Conservation (phyloP, 2,113 vertebrate species). For the Plectropomus leopardus region DNA sequence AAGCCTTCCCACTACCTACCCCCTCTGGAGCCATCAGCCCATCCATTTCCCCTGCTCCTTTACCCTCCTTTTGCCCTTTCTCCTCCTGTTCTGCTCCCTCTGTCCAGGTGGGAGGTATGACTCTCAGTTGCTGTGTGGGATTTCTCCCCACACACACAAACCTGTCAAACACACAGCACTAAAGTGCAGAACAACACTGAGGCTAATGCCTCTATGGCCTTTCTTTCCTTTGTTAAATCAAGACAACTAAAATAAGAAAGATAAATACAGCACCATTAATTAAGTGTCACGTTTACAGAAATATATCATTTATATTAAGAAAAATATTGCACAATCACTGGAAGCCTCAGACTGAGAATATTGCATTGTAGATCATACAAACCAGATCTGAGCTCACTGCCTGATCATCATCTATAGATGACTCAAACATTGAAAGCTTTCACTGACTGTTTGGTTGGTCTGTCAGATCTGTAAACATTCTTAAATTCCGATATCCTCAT, state of each 20-base stretch:
- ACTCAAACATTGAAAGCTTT: not conserved
- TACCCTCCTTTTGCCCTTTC: not conserved
- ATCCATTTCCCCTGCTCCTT: constrained; percentile 38
- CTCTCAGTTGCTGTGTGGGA: constrained; percentile 2
- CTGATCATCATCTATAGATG: not conserved
- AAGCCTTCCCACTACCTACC: constrained; percentile 19
- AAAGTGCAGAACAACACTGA: constrained; percentile 1
- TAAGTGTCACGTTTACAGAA: not conserved
- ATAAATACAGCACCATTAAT: not conserved
- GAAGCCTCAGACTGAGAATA: not conserved
- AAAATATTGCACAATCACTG: not conserved
- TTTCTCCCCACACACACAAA: constrained; percentile 2
- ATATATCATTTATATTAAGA: not conserved
- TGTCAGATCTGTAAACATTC: too few species aligned
- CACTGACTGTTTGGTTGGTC: not conserved
- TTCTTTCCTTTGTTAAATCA: constrained; percentile 1
- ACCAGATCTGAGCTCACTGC: too few species aligned
- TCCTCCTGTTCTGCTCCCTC: constrained; percentile 15
- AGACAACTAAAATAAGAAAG: not conserved
- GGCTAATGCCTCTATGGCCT: not conserved
- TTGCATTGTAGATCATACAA: not conserved
- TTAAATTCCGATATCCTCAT: too few species aligned
- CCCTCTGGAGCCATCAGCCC: constrained; percentile 32
- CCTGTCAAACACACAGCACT: constrained; percentile 18
- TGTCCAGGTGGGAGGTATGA: constrained; percentile 64